Conservation (phyloP, 1,140 invertebrate species). For the Euglossa dilemma region DNA sequence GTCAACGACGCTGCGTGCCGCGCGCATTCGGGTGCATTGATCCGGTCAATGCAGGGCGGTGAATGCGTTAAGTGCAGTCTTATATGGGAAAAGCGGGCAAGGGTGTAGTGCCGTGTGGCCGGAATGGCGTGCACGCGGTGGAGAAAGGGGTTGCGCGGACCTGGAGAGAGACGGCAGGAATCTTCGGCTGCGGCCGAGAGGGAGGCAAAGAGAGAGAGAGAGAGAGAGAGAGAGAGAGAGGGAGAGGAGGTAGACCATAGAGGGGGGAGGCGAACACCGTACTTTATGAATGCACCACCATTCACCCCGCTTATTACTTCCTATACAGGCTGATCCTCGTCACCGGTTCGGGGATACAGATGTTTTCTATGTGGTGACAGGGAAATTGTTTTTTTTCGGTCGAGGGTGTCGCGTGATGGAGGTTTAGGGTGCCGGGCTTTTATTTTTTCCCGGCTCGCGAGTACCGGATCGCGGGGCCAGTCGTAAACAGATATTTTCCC, state of each 20-base stretch:
- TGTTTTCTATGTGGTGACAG: not conserved
- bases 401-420: not conserved
- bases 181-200: not conserved
- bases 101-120: conserved; percentile 55
- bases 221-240: conserved; percentile 9
- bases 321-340: conserved; percentile 58
- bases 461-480: too few species aligned
- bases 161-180: conserved; percentile 14
- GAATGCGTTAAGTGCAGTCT: conserved; percentile 78
- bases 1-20: conserved; percentile 56
- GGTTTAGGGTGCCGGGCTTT: not conserved
- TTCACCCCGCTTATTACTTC: conserved; percentile 76
- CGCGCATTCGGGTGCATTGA: conserved; percentile 75
- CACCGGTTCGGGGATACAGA: conserved; percentile 9
- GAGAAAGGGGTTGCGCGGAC: conserved; percentile 28
- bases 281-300: conserved; percentile 78
- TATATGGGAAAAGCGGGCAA: conserved; percentile 68
- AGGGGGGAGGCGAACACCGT: conserved; percentile 51
- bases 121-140: conserved; percentile 69
- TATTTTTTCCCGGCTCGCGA: too few species aligned
- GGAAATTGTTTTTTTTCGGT: not conserved
- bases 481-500: not conserved
- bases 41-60: conserved; percentile 77
- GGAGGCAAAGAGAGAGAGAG: conserved; percentile 56
- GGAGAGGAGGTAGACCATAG: conserved; percentile 37